Base-by-base conservation (phyloP, 1,140 invertebrate species). In the Metaphire vulgaris region DNA sequence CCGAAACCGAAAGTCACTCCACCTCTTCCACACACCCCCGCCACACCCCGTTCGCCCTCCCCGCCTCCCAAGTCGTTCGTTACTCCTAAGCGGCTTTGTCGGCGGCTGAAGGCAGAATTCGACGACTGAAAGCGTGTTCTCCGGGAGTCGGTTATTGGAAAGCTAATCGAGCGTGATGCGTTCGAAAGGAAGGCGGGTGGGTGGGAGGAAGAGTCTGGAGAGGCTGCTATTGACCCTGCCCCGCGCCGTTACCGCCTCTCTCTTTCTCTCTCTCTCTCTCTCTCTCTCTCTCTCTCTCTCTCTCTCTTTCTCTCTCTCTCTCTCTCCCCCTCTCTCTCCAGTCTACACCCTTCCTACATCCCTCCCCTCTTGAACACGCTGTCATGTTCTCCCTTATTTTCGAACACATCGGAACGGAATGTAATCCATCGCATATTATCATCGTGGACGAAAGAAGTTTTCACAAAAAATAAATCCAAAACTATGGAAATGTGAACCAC, bases 231-330 rank as follows among this genome's bases (percentile, higher is more conserved):
- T n/a, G n/a, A n/a, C n/a, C n/a, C n/a, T n/a, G n/a, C n/a, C n/a
- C n/a, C n/a, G n/a, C n/a, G n/a, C n/a, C n/a, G n/a, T n/a, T n/a
- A n/a, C n/a, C n/a, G n/a, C n/a, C n/a, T n/a, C n/a, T n/a, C n/a
- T n/a, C n/a, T n/a, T n/a, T n/a, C n/a, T 56, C 41, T 56, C 41
- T 56, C 41, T 56, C 41, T 56, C 41, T 56, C 41, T 56, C 41
- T 56, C 41, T 56, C 41, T 56, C 41, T 56, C 41, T 56, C 41
- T 56, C 41, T 56, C 41, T 56, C 41, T 56, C 41, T 56, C 41
- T 56, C 41, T 56, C 41, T 56, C 41, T 56, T 21, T 56, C 41
- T 56, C 41, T 56, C 41, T 56, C 41, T 56, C 41, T 56, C 41
- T 56, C 41, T 56, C 41, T 56, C 41, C 21, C 41, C 21, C 41